Conservation (phyloP, 2,888 invertebrate genomes). For the Ichneumoninae sp. region DNA sequence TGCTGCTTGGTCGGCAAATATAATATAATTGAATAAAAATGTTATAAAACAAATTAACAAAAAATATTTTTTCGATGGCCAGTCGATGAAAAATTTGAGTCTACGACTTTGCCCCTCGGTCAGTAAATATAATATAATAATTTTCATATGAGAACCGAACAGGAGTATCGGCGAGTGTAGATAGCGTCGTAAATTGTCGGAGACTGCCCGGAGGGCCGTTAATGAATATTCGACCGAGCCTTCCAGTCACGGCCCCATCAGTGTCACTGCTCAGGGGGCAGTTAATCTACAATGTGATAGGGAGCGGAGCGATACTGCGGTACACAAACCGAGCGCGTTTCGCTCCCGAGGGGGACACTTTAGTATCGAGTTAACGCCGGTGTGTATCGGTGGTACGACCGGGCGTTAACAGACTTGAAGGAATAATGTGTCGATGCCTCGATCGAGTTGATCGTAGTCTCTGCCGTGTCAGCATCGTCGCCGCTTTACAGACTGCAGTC, state of each 20-base stretch:
- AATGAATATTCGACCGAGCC: conserved; percentile 41
- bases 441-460: conserved; percentile 19
- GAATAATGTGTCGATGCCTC: conserved; percentile 56
- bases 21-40: conserved; percentile 2
- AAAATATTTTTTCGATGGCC: too few species aligned
- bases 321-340: conserved; percentile 27
- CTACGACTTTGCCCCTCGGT: too few species aligned
- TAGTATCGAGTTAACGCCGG: conserved; percentile 71
- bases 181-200: conserved; percentile 31
- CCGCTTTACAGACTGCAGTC: neutral
- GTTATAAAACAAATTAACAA: too few species aligned
- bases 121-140: neutral
- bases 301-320: conserved; percentile 5
- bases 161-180: neutral
- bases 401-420: conserved; percentile 56
- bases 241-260: conserved; percentile 8
- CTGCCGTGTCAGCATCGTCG: neutral
- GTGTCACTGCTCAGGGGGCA: conserved; percentile 16
- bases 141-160: neutral
- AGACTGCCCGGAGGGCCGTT: conserved; percentile 2
- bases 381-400: conserved; percentile 56
- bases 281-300: conserved; percentile 44
- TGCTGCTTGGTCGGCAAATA: conserved; percentile 2
- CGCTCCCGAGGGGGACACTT: conserved; percentile 69
- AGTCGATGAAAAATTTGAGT: too few species aligned